Conservation (phyloP, 2,113 vertebrate genomes). For the Poicephalus meyeri region DNA sequence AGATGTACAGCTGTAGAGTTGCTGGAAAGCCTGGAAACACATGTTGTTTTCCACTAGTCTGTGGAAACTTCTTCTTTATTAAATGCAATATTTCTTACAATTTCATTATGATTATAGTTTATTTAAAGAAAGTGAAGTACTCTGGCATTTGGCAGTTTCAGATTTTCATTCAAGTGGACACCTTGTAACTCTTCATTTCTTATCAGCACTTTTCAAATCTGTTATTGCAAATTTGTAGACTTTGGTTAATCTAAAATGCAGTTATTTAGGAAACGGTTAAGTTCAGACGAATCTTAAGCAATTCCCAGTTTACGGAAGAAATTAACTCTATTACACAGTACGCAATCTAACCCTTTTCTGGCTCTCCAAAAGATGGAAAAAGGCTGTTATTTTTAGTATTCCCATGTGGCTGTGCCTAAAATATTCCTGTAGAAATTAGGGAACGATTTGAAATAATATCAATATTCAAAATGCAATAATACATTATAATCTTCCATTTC, state of each 20-base stretch:
- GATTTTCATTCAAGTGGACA: background rate
- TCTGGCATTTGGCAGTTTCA: background rate
- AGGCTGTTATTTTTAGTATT: conserved; percentile 20
- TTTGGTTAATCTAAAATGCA: background rate
- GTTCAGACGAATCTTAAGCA: background rate
- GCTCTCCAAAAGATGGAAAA: background rate
- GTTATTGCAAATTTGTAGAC: background rate
- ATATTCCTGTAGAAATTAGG: conserved; percentile 47
- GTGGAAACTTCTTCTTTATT: background rate
- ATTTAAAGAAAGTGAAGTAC: background rate
- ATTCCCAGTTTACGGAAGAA: background rate
- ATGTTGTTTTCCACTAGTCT: background rate
- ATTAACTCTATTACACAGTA: background rate
- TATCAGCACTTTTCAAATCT: background rate
- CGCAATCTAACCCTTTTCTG: background rate
- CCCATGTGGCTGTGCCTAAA: conserved; percentile 19
- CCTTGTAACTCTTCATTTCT: background rate
- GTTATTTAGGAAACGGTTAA: background rate
- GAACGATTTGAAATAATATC: conserved; percentile 48
- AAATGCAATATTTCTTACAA: background rate
- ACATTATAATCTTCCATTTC: conserved; percentile 54
- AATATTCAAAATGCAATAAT: conserved; percentile 58
- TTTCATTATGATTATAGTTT: background rate
- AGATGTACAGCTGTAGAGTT: background rate
- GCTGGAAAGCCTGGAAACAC: background rate